phyloP scores from a whole-genome alignment of 1,140 invertebrate species.

The Drosophila ironensis region DNA sequence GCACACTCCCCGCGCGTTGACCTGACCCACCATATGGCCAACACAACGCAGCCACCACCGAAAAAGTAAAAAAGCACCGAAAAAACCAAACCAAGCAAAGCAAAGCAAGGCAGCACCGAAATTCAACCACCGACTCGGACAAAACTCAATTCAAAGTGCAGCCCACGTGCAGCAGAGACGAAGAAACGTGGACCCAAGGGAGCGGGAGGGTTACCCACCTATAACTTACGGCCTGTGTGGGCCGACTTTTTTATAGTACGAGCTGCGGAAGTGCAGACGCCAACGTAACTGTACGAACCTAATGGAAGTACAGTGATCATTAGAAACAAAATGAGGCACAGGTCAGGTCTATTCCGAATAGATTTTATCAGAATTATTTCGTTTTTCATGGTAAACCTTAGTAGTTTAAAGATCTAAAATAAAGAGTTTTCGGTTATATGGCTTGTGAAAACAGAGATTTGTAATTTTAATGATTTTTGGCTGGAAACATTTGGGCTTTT shows the following conservation, averaged over 20 bases:
- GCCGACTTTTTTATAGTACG: slow-evolving; percentile 2
- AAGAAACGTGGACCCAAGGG: slow-evolving; percentile 1
- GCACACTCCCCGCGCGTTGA: slow-evolving; percentile 23
- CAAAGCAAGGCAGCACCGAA: too few relatives aligned
- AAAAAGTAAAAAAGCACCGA: slow-evolving; percentile 12
- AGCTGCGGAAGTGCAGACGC: slow-evolving; percentile 63
- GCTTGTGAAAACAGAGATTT: too few relatives aligned
- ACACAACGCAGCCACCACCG: background rate
- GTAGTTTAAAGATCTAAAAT: too few relatives aligned
- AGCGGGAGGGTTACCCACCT: background rate
- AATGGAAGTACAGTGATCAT: slow-evolving; percentile 4
- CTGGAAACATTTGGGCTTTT: too few relatives aligned
- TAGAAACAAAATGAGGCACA: background rate
- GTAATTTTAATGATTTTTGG: too few relatives aligned
- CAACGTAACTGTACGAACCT: slow-evolving; percentile 38
- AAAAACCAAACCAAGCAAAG: too few relatives aligned
- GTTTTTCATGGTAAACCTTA: too few relatives aligned
- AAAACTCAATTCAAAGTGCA: slow-evolving; percentile 26
- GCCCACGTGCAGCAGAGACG: slow-evolving; percentile 54
- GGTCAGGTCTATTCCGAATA: too few relatives aligned
- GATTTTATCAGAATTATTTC: too few relatives aligned
- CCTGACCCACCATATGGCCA: slow-evolving; percentile 28
- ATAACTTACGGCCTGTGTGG: too few relatives aligned
- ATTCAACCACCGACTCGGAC: slow-evolving; percentile 11
- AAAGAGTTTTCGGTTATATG: too few relatives aligned